Percentiles rank a stretch among this genome's conserved stretches.
Evolutionary conservation across 1,140 invertebrate species (phyloP).

Genomic region (Camponotus vicinus): DNA sequence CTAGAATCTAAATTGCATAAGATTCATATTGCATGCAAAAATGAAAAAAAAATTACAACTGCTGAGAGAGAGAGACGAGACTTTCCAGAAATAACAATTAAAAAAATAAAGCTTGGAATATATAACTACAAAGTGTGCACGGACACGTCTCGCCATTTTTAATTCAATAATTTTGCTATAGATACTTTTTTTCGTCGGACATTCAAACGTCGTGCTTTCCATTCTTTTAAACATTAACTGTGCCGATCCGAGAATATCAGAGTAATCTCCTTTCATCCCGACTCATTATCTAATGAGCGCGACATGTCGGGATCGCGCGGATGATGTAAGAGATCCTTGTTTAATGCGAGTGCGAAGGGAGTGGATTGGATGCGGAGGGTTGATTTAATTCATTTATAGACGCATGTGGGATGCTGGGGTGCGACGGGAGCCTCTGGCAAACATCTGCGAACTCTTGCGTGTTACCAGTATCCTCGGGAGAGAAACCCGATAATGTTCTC

Average conservation of each 20-base stretch:
- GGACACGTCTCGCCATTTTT: neutral
- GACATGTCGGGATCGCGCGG: constrained; percentile 6
- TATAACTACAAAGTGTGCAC: neutral
- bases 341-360: constrained; percentile 37
- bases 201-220: neutral
- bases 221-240: neutral
- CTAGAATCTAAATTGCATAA: neutral
- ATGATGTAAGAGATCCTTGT: constrained; percentile 48
- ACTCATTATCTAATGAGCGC: constrained; percentile 37
- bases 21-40: neutral
- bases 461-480: constrained; percentile 70
- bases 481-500: constrained; percentile 60
- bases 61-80: neutral
- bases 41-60: neutral
- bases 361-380: constrained; percentile 52
- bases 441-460: constrained; percentile 78
- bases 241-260: neutral
- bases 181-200: neutral
- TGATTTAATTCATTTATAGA: constrained; percentile 77
- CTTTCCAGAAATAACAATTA: neutral
- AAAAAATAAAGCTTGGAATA: constrained; percentile 1
- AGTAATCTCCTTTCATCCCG: neutral
- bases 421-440: constrained; percentile 73
- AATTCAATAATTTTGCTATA: neutral
- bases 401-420: constrained; percentile 57